Percentiles rank a stretch among this genome's conserved stretches.
These are phyloP conservation scores for Pegea sp. DNA, from an alignment of 23 tunicate species.

Conservation along the genomic window DNA sequence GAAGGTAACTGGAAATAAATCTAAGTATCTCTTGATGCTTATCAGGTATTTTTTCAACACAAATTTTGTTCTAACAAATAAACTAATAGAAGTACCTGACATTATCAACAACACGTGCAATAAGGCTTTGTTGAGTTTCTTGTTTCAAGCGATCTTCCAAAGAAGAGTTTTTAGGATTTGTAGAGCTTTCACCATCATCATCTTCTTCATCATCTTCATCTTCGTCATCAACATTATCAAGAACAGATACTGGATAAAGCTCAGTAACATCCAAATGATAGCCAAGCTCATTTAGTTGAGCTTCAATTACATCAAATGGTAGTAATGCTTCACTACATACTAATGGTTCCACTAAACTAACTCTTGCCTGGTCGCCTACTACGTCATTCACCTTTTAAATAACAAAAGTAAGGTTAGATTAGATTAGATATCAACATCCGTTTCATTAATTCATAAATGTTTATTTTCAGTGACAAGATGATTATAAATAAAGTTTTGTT, in stretches of 20 bases:
- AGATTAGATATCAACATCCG: no score
- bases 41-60: no score
- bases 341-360: constrained; percentile 41
- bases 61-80: no score
- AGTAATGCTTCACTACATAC: constrained; percentile 26
- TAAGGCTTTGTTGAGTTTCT: constrained; percentile 7
- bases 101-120: constrained; percentile 36
- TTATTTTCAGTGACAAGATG: no score
- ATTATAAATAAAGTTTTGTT: not conserved
- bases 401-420: not conserved
- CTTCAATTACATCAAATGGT: constrained; percentile 42
- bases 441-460: no score
- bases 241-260: constrained; percentile 36
- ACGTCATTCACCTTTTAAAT: constrained; percentile 46
- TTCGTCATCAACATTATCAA: constrained; percentile 16
- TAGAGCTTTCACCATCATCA: not conserved
- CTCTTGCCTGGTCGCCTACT: constrained; percentile 61
- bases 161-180: constrained; percentile 2
- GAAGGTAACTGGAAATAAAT: no score
- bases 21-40: no score
- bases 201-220: constrained; percentile 31
- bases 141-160: constrained; percentile 13
- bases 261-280: constrained; percentile 52
- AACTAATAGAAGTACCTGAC: constrained; percentile 18
- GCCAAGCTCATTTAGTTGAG: constrained; percentile 72